Evolutionary conservation across 2,888 invertebrate genomes (phyloP).

Genomic region (Erannis defoliaria): DNA sequence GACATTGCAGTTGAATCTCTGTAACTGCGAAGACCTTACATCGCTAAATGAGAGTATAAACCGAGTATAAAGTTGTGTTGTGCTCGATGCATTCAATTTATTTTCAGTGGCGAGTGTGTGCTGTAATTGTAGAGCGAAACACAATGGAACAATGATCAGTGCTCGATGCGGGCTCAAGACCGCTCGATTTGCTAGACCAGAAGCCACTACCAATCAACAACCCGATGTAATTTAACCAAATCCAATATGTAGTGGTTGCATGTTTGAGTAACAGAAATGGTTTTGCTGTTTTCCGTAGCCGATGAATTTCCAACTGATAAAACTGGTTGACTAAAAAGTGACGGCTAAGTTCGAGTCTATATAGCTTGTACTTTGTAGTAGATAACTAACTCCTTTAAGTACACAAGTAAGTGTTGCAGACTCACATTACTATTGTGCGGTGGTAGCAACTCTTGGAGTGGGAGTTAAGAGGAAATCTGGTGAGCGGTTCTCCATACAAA

Average conservation of each 20-base stretch:
- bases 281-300: not conserved
- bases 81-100: conserved; percentile 73
- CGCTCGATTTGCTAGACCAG: conserved; percentile 16
- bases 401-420: too few relatives aligned
- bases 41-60: conserved; percentile 31
- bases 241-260: conserved; percentile 4
- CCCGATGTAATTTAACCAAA: conserved; percentile 3
- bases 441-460: too few relatives aligned
- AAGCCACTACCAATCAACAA: conserved; percentile 18
- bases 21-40: conserved; percentile 6
- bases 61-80: conserved; percentile 41
- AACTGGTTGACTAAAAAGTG: too few relatives aligned
- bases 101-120: conserved; percentile 63
- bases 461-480: too few relatives aligned
- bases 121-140: conserved; percentile 66
- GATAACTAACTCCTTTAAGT: too few relatives aligned
- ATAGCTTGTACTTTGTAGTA: too few relatives aligned
- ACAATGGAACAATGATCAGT: conserved; percentile 72
- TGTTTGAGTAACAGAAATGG: not conserved
- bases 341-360: too few relatives aligned
- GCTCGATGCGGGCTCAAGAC: conserved; percentile 45
- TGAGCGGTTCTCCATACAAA: too few relatives aligned
- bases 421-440: too few relatives aligned
- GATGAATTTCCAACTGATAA: too few relatives aligned
- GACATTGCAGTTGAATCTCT: not conserved